Percentiles rank a stretch among this genome's conserved stretches.
Conservation (phyloP, 1,140 invertebrate genomes). For the Psilanteris sp. region DNA sequence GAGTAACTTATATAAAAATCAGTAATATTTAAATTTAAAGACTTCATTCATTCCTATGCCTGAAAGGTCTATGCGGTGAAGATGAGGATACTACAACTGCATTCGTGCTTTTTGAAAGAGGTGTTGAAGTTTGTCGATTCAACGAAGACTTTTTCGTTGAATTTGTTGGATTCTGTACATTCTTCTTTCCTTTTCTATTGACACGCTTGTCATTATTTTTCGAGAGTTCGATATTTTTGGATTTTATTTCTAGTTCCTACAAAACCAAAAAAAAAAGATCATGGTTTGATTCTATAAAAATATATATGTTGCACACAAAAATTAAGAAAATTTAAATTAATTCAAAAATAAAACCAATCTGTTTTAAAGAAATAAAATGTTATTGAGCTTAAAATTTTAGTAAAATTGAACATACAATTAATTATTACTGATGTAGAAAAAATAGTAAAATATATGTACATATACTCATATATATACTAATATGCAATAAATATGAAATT, state of each 20-base stretch:
- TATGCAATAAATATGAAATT: slow-evolving; percentile 24
- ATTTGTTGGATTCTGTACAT: slow-evolving; percentile 63
- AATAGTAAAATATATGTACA: no score
- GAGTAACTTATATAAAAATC: no score
- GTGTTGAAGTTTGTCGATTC: slow-evolving; percentile 45
- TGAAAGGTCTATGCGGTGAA: slow-evolving; percentile 70
- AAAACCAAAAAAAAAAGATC: slow-evolving; percentile 62
- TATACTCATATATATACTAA: no score
- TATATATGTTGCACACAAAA: no score
- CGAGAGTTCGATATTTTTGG: slow-evolving; percentile 66
- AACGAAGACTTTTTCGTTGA: slow-evolving; percentile 42
- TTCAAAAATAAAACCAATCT: slow-evolving; percentile 45
- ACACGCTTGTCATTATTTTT: slow-evolving; percentile 70
- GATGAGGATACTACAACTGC: slow-evolving; percentile 70
- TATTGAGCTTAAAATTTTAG: slow-evolving; percentile 23
- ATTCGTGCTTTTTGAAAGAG: slow-evolving; percentile 63
- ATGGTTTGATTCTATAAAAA: slow-evolving; percentile 12
- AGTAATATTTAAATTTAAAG: no score
- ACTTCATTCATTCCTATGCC: slow-evolving; percentile 73
- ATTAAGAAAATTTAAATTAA: neutral
- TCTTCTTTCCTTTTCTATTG: slow-evolving; percentile 74
- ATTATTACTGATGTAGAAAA: no score
- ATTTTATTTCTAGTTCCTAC: slow-evolving; percentile 73
- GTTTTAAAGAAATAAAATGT: slow-evolving; percentile 29
- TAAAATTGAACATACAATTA: slow-evolving; percentile 12